Evolutionary conservation across 2,888 invertebrate genomes (phyloP).

Genomic region (Ochropleura leucogaster): DNA sequence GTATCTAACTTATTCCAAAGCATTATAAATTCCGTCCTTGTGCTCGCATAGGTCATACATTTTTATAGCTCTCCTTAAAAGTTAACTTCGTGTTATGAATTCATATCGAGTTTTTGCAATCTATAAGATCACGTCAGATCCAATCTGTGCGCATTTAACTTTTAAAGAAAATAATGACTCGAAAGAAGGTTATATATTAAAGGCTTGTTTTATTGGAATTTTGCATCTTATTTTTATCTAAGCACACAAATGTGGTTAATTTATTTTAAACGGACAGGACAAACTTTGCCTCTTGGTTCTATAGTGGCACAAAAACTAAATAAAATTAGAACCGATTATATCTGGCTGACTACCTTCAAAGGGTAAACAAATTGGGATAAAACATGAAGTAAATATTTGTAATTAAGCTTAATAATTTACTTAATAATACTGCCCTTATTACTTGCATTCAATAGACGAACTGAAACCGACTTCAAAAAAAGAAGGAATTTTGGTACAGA

Average conservation of each 20-base stretch:
- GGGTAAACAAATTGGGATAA: background rate
- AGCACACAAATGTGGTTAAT: background rate
- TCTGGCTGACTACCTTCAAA: background rate
- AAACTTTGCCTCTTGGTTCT: background rate
- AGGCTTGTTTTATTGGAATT: background rate
- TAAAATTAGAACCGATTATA: background rate
- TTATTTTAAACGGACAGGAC: too few species aligned
- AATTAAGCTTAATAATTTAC: too few species aligned
- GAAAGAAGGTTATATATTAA: background rate
- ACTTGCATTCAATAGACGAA: too few species aligned
- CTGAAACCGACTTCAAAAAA: too few species aligned
- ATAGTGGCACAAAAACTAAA: background rate
- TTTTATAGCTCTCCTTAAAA: slow-evolving; percentile 55
- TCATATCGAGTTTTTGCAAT: slow-evolving; percentile 43
- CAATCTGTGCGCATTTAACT: background rate
- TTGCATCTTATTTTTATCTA: background rate
- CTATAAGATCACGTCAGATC: slow-evolving; percentile 4
- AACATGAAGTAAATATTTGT: background rate
- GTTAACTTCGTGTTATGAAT: slow-evolving; percentile 55
- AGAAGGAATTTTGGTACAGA: too few species aligned
- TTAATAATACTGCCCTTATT: too few species aligned
- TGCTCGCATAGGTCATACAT: slow-evolving; percentile 30
- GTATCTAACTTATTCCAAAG: slow-evolving; percentile 31
- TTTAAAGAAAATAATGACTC: background rate
- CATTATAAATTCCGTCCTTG: slow-evolving; percentile 46